Evolutionary conservation across 1,140 invertebrate genomes (phyloP), one percentile per base, ranked within the genome.

Genomic region (Meloidogyne exigua): DNA sequence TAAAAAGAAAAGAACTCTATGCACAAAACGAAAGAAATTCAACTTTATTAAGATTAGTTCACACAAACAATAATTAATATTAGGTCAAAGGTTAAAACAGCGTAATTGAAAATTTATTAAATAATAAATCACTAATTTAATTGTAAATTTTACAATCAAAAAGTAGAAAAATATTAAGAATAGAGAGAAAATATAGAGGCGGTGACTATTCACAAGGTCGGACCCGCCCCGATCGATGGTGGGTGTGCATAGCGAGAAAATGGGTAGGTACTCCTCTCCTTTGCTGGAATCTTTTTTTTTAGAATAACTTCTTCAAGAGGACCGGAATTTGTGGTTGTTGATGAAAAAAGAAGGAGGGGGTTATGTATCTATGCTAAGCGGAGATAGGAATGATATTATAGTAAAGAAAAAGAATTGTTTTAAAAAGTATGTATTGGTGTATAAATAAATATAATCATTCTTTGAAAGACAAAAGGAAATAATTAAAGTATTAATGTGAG

Each of bases 321-420:
- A 57, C 49, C 49, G 18, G 49, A 57, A 57, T 57, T 57, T n/a
- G 49, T 57, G 49, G 49, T 57, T 57, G 44, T 57, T n/a, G 3
- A 9, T 7, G 36, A 9, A 10, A 10, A 10, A 10, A 9, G 36
- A 0, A 9, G 28, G 7, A 7, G 28, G 7, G 13, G 44, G 44
- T n/a, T n/a, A n/a, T n/a, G n/a, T 49, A 49, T 49, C 44, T 49
- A 18, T 49, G 49, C 18, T 57, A 57, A 0, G 49, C 32, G 36
- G 39, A 25, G 68, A 32, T 42, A 36, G 68, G 25, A 57, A 69
- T 57, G 36, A 71, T 44, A 57, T 49, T n/a, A n/a, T 18, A 49
- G 15, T 4, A 18, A 18, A 49, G 21, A 9, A 7, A 57, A 57
- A 57, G 18, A n/a, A 39, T 57, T 9, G 44, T 71, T 49, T 49